phyloP scores from a whole-genome alignment of 2,888 invertebrate genomes.

The Venusia cambrica region DNA sequence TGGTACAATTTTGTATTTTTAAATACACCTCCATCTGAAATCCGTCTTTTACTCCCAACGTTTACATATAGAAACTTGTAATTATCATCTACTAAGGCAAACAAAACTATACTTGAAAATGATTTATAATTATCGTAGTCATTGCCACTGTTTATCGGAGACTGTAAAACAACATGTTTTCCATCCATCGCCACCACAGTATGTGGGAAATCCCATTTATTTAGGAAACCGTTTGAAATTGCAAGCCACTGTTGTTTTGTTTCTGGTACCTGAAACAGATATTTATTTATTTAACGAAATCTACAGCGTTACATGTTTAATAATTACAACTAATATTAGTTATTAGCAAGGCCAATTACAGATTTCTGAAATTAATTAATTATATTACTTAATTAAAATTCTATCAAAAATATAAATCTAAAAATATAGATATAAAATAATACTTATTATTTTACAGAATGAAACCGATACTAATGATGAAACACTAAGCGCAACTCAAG shows the following conservation, averaged over 20 bases:
- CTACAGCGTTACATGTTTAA: background rate
- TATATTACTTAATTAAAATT: no score
- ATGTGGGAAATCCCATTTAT: conserved; percentile 45
- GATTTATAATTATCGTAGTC: conserved; percentile 43
- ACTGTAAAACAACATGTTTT: conserved; percentile 38
- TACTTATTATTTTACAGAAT: no score
- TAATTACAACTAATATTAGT: no score
- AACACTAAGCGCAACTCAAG: no score
- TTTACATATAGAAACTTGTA: conserved; percentile 35
- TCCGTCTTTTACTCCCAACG: conserved; percentile 32
- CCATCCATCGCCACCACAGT: conserved; percentile 44
- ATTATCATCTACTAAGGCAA: conserved; percentile 44
- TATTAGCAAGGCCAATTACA: no score
- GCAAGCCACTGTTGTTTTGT: conserved; percentile 36
- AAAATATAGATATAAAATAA: no score
- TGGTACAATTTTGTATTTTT: conserved; percentile 28
- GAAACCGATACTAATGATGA: no score
- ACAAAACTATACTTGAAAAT: conserved; percentile 41
- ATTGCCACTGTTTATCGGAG: conserved; percentile 35
- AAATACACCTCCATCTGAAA: conserved; percentile 32
- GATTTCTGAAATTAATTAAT: no score
- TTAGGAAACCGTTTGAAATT: conserved; percentile 31
- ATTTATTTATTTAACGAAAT: conserved; percentile 4
- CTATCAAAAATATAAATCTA: no score
- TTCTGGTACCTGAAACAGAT: conserved; percentile 29